A percentile compares a stretch with the other conserved stretches of the same genome.
Evolutionary conservation across 2,113 vertebrate genomes (phyloP).

Genomic region (Erinaceus europaeus): DNA sequence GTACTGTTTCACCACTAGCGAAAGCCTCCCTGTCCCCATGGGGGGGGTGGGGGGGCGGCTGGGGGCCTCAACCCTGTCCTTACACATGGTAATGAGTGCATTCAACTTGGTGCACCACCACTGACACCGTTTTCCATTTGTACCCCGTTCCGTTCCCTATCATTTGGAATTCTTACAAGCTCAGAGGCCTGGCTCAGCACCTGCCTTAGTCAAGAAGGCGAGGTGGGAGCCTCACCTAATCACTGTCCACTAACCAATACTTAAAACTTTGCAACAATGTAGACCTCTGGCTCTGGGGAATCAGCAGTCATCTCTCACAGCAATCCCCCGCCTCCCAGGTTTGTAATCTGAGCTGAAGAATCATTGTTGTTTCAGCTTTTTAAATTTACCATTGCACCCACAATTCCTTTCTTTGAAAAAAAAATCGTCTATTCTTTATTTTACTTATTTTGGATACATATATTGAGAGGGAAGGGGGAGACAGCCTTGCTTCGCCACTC

Average conservation of each 20-base stretch:
- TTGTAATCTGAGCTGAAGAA: slow-evolving; percentile 31
- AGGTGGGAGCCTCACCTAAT: background rate
- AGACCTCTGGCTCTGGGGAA: background rate
- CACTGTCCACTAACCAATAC: background rate
- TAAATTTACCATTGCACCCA: slow-evolving; percentile 3
- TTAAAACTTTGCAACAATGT: background rate
- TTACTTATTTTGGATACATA: no score
- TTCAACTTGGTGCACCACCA: no score
- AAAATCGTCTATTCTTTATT: no score
- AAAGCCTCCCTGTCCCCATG: no score
- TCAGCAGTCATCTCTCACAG: background rate
- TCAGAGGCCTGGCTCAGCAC: background rate
- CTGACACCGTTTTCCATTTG: no score
- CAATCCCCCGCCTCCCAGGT: background rate
- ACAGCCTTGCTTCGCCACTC: no score
- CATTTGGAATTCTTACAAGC: background rate
- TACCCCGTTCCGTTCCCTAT: no score
- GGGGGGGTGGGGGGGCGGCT: no score
- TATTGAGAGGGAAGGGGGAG: no score
- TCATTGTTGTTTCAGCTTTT: background rate
- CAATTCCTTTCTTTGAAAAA: slow-evolving; percentile 34
- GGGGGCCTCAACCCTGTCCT: no score
- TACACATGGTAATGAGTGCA: no score
- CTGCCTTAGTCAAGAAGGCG: background rate
- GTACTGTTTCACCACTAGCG: no score